Percentiles rank a stretch among this genome's conserved stretches.
Conservation (phyloP, 2,797 vertebrate genomes). For the Tachyglossus aculeatus region DNA sequence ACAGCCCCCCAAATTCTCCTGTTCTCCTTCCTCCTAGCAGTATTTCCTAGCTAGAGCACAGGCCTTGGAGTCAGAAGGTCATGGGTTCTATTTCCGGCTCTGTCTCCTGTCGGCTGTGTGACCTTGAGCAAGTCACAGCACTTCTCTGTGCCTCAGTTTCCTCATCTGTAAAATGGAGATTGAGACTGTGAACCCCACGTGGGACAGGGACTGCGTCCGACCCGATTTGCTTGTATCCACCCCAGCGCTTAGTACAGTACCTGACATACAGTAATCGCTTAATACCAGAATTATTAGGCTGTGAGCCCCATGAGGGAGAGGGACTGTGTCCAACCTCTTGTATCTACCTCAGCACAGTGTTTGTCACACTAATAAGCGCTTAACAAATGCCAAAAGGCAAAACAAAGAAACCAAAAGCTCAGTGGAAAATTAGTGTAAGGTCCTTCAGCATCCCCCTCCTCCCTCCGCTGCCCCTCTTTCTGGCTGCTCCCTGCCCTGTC, state of each 20-base stretch:
- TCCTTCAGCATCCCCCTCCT: neutral
- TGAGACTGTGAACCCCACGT: too few relatives aligned
- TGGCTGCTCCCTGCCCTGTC: neutral
- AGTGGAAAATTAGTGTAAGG: neutral
- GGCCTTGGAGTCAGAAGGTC: too few relatives aligned
- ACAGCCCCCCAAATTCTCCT: neutral
- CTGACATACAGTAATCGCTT: too few relatives aligned
- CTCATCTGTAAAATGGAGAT: too few relatives aligned
- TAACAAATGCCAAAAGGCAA: neutral
- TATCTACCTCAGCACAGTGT: neutral
- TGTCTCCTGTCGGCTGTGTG: too few relatives aligned
- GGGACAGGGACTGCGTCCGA: too few relatives aligned
- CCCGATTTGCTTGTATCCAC: too few relatives aligned
- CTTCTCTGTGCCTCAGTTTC: too few relatives aligned
- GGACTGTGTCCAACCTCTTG: neutral
- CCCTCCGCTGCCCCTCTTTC: neutral
- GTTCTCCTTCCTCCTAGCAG: neutral
- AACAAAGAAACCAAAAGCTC: neutral
- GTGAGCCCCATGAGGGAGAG: neutral
- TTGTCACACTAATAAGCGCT: too few relatives aligned
- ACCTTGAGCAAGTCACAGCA: too few relatives aligned
- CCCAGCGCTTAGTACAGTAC: neutral
- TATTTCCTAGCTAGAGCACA: constrained; percentile 3
- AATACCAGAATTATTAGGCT: neutral
- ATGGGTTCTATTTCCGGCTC: too few relatives aligned